A percentile compares a stretch with the other conserved stretches of the same genome.
Evolutionary conservation across 2,113 vertebrate species (phyloP).

Genomic region (Oreochromis spilurus): DNA sequence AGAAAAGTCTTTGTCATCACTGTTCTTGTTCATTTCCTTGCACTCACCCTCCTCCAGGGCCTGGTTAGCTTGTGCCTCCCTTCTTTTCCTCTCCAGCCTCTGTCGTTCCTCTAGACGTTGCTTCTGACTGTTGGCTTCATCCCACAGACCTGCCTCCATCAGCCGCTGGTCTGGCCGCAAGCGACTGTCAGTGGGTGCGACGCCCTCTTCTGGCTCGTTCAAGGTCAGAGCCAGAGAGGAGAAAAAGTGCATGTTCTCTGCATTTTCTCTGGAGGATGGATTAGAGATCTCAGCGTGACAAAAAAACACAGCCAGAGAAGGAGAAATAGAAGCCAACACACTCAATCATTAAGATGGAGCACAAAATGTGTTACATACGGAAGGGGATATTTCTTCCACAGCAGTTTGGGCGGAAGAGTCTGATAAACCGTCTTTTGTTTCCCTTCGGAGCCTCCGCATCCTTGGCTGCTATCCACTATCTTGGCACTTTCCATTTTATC

Average conservation of each 20-base stretch:
- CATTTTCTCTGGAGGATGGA: conserved; percentile 78
- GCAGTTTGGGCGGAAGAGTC: conserved; percentile 83
- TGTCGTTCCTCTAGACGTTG: conserved; percentile 89
- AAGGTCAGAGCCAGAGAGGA: conserved; percentile 90
- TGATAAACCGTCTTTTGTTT: conserved; percentile 94
- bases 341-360: not conserved
- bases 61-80: conserved; percentile 74
- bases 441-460: conserved; percentile 79
- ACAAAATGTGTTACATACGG: conserved; percentile 73
- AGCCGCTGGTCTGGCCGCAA: conserved; percentile 88
- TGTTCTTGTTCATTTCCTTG: not conserved
- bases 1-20: not conserved
- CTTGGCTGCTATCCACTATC: conserved; percentile 84
- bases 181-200: conserved; percentile 89
- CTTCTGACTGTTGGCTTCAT: conserved; percentile 89
- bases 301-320: not conserved
- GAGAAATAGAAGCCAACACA: not conserved
- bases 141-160: conserved; percentile 93
- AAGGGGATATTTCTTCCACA: conserved; percentile 94
- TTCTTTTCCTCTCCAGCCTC: conserved; percentile 76
- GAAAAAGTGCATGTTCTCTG: conserved; percentile 96
- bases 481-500: conserved; percentile 93
- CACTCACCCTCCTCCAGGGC: conserved; percentile 81
- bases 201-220: conserved; percentile 82
- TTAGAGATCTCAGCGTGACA: not conserved